These are phyloP conservation scores for Menura novaehollandiae DNA, from an alignment of 2,113 vertebrate genomes.

Conservation along the genomic window DNA sequence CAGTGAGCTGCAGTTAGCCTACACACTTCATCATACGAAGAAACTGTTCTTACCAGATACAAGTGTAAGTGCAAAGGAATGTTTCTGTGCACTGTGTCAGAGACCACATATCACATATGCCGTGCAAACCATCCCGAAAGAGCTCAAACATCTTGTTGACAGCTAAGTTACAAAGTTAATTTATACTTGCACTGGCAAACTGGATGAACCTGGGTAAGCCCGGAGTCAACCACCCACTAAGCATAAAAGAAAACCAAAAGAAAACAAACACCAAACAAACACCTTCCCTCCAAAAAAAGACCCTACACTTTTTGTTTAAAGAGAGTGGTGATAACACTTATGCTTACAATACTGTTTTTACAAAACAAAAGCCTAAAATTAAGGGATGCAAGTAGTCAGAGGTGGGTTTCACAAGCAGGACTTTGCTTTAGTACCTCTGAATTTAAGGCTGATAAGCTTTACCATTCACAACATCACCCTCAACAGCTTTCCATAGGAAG, in stretches of 20 bases:
- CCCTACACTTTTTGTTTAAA: background rate
- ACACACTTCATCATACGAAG: background rate
- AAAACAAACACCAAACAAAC: background rate
- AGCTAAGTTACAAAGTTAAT: background rate
- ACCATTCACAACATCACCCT: background rate
- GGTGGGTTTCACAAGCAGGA: background rate
- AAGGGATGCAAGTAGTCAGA: background rate
- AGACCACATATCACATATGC: rapidly evolving
- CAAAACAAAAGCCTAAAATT: background rate
- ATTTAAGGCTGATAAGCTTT: background rate
- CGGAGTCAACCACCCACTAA: background rate
- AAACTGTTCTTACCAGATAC: background rate
- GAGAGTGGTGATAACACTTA: background rate
- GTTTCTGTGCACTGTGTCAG: background rate
- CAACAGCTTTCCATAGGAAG: background rate
- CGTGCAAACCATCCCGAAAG: background rate
- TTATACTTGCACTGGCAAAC: background rate
- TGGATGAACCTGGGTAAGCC: background rate
- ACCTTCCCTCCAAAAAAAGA: background rate
- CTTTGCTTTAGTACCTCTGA: background rate
- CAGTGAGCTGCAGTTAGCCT: background rate
- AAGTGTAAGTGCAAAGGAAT: background rate
- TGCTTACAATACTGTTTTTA: background rate
- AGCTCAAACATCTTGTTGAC: background rate
- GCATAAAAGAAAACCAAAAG: background rate